A percentile compares a stretch with the other conserved stretches of the same genome.
These are phyloP conservation scores for Mactromeris polynyma DNA, from an alignment of 2,888 invertebrate genomes.

Conservation along the genomic window DNA sequence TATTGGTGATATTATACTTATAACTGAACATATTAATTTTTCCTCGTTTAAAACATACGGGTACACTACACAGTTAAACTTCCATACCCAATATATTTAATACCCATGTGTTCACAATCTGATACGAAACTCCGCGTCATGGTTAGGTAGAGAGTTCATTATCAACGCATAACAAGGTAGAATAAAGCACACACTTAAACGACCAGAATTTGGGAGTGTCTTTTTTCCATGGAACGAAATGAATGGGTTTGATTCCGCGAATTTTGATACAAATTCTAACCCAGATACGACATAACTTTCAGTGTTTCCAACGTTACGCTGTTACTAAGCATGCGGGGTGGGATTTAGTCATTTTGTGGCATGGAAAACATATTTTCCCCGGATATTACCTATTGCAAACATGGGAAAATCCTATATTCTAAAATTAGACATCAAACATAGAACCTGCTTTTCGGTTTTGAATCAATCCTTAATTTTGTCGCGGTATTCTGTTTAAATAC, in stretches of 20 bases:
- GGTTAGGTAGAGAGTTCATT: background rate
- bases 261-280: no score
- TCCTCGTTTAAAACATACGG: background rate
- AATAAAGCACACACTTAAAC: background rate
- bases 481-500: no score
- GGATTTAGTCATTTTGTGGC: no score
- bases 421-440: background rate
- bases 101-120: background rate
- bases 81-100: background rate
- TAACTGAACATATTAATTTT: background rate
- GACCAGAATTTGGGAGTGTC: background rate
- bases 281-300: no score
- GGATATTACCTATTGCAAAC: background rate
- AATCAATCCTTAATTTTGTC: background rate
- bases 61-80: slow-evolving; percentile 7
- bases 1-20: background rate
- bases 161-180: background rate
- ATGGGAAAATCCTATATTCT: background rate
- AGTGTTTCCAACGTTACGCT: no score
- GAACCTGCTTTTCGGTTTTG: background rate
- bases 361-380: background rate
- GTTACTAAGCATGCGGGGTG: no score
- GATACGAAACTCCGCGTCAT: background rate
- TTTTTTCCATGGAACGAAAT: no score
- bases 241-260: no score